A percentile compares a stretch with the other conserved stretches of the same genome.
Evolutionary conservation across 2,888 invertebrate genomes (phyloP).

Genomic region (Agrotis clavis): DNA sequence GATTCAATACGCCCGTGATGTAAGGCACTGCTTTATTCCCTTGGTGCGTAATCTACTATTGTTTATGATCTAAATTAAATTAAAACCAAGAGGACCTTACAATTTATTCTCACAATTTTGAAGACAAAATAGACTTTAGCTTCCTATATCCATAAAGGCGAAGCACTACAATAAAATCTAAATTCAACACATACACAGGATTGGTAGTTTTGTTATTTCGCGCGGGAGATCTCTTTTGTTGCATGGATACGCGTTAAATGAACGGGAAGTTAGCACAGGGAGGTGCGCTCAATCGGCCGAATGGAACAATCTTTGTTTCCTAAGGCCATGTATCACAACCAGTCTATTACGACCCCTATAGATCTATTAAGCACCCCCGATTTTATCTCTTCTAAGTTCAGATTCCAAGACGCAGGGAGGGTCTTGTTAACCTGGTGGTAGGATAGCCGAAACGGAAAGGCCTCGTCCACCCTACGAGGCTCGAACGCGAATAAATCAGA

Average conservation of each 20-base stretch:
- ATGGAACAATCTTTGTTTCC: slow-evolving; percentile 89
- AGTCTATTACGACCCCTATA: slow-evolving; percentile 75
- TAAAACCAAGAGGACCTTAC: not conserved
- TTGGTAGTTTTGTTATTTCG: slow-evolving; percentile 90
- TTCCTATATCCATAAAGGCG: slow-evolving; percentile 19
- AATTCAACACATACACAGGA: slow-evolving; percentile 77
- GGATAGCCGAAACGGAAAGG: slow-evolving; percentile 75
- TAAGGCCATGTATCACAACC: slow-evolving; percentile 85
- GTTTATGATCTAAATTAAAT: not conserved
- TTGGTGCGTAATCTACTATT: too few relatives aligned
- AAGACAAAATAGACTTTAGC: not conserved
- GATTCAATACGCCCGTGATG: too few relatives aligned
- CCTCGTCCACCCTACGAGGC: slow-evolving; percentile 83
- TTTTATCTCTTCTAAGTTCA: slow-evolving; percentile 48
- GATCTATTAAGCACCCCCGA: slow-evolving; percentile 68
- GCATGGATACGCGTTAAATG: slow-evolving; percentile 90
- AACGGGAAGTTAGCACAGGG: slow-evolving; percentile 89
- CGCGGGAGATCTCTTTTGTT: slow-evolving; percentile 88
- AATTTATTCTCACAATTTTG: not conserved
- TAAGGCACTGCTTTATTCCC: too few relatives aligned
- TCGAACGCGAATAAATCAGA: slow-evolving; percentile 88
- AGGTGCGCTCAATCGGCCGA: slow-evolving; percentile 89
- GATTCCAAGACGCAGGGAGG: slow-evolving; percentile 67
- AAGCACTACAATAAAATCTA: slow-evolving; percentile 67
- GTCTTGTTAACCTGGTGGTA: slow-evolving; percentile 74